phyloP scores from a whole-genome alignment of 2,113 vertebrate species.

The Madoqua kirkii region DNA sequence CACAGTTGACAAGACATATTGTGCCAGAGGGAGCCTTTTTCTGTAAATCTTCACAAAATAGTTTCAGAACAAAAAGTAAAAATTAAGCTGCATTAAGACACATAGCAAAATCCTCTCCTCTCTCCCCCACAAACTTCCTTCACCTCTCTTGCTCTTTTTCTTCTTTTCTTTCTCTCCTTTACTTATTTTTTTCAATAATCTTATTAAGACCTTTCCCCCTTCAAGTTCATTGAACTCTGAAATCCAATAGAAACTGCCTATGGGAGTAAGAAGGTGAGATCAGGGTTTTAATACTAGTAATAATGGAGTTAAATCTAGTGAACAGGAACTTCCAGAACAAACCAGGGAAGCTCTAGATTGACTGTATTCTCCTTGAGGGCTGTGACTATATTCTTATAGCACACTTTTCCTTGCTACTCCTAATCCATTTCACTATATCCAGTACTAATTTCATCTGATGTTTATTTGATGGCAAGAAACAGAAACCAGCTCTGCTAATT shows the following conservation, averaged over 20 bases:
- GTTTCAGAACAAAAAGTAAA: conserved; percentile 33
- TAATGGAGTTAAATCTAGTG: background rate
- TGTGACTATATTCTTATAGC: background rate
- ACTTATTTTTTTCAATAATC: background rate
- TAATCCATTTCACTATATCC: background rate
- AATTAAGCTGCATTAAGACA: background rate
- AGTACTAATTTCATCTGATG: background rate
- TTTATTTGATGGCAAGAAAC: background rate
- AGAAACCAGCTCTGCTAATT: background rate
- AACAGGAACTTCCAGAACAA: background rate
- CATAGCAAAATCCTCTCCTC: background rate
- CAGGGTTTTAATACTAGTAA: background rate
- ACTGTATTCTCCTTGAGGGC: background rate
- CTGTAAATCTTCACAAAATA: background rate
- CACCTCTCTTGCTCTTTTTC: background rate
- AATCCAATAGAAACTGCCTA: background rate
- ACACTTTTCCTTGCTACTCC: background rate
- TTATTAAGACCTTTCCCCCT: background rate
- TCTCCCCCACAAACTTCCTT: background rate
- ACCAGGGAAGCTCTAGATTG: background rate
- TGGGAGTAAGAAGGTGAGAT: background rate
- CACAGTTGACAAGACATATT: background rate
- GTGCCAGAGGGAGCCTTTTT: background rate
- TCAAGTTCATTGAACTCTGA: background rate
- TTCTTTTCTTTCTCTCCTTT: background rate